phyloP scores from a whole-genome alignment of 1,140 invertebrate genomes.

The Bombus confusus region DNA sequence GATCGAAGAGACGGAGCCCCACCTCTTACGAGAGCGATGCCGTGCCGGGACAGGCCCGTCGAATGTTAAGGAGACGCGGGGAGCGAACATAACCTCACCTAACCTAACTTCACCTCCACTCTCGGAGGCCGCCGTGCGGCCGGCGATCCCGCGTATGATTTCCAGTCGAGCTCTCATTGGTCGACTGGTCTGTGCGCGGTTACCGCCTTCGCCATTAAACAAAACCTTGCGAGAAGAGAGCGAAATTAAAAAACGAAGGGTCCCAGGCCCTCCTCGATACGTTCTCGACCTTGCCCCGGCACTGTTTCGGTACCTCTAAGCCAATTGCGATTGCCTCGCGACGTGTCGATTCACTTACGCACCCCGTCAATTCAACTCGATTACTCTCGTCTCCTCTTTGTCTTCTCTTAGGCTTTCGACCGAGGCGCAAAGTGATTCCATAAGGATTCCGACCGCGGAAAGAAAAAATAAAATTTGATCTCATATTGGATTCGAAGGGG shows the following conservation, averaged over 20 bases:
- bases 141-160: constrained; percentile 77
- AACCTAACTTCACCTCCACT: constrained; percentile 72
- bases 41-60: constrained; percentile 76
- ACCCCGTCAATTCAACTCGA: not conserved
- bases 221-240: constrained; percentile 70
- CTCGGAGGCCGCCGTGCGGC: constrained; percentile 65
- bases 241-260: constrained; percentile 69
- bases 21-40: constrained; percentile 69
- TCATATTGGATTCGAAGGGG: no score
- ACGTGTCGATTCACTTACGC: constrained; percentile 23
- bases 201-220: constrained; percentile 77
- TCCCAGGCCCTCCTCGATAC: constrained; percentile 54
- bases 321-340: constrained; percentile 2
- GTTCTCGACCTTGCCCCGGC: constrained; percentile 61
- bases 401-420: not conserved
- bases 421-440: no score
- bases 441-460: no score
- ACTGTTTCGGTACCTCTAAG: constrained; percentile 44
- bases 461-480: not conserved
- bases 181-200: constrained; percentile 68
- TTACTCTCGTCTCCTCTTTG: not conserved
- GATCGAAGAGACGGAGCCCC: constrained; percentile 74
- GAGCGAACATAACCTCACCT: constrained; percentile 73
- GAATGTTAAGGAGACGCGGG: constrained; percentile 77
- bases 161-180: constrained; percentile 75